A percentile compares a stretch with the other conserved stretches of the same genome.
Evolutionary conservation across 2,888 invertebrate species (phyloP).

Genomic region (Leucoptera coffeella): DNA sequence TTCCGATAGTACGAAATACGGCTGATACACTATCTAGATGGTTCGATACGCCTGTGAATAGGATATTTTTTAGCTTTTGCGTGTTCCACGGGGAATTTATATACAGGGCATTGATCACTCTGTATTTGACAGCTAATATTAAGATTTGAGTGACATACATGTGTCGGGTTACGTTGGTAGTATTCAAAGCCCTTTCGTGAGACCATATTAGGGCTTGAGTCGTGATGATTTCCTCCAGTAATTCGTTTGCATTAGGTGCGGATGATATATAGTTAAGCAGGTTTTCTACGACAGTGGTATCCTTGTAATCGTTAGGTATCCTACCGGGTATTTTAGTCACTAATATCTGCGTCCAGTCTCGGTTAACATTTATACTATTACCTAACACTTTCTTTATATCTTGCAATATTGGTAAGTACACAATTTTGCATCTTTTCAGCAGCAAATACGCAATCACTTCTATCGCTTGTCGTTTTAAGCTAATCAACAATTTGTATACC

Average conservation of each 20-base stretch:
- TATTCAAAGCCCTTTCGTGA: constrained; percentile 55
- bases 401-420: too few relatives aligned
- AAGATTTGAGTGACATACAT: constrained; percentile 63
- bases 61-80: constrained; percentile 32
- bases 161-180: constrained; percentile 63
- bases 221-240: constrained; percentile 29
- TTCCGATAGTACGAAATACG: constrained; percentile 61
- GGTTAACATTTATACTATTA: constrained; percentile 33
- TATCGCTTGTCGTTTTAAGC: constrained; percentile 53
- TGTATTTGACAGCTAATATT: constrained; percentile 48
- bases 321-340: constrained; percentile 25
- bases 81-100: constrained; percentile 16
- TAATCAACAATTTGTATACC: constrained; percentile 42
- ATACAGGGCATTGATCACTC: constrained; percentile 21
- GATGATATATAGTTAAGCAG: constrained; percentile 56
- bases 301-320: constrained; percentile 51
- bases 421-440: constrained; percentile 42
- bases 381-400: constrained; percentile 44
- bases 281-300: constrained; percentile 48
- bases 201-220: constrained; percentile 63
- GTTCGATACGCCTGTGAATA: constrained; percentile 60
- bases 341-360: constrained; percentile 63
- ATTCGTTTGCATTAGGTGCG: constrained; percentile 16
- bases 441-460: constrained; percentile 52
- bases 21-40: constrained; percentile 62